phyloP scores from a whole-genome alignment of 2,888 invertebrate genomes.

The Eupithecia centaureata region DNA sequence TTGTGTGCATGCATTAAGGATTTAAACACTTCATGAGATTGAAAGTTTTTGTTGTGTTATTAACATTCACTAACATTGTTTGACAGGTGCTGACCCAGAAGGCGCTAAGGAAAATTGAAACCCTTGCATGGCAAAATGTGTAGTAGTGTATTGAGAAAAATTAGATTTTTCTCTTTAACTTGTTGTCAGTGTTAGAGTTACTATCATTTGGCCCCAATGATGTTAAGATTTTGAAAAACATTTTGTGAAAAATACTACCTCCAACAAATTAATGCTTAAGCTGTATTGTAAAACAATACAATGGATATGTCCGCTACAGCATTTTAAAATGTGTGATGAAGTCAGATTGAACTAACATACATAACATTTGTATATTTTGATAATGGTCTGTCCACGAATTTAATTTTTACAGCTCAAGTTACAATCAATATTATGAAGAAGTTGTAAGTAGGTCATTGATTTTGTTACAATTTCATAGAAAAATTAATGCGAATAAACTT shows the following conservation, averaged over 20 bases:
- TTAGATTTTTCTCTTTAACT: slow-evolving; percentile 41
- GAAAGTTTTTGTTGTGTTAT: slow-evolving; percentile 3
- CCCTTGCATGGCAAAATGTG: slow-evolving; percentile 51
- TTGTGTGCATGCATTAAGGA: neutral
- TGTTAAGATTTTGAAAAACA: slow-evolving; percentile 42
- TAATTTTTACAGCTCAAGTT: neutral
- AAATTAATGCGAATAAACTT: neutral
- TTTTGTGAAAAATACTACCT: slow-evolving; percentile 42
- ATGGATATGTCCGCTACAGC: slow-evolving; percentile 13
- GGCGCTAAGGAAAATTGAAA: slow-evolving; percentile 50
- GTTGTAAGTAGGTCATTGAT: neutral
- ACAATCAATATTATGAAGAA: neutral
- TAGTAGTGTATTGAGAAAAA: slow-evolving; percentile 37
- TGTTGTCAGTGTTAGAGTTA: slow-evolving; percentile 52
- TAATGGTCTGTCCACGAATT: neutral
- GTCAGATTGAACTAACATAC: neutral
- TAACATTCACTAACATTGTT: slow-evolving; percentile 54
- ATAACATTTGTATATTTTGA: neutral
- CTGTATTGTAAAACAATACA: slow-evolving; percentile 40
- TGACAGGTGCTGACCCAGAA: slow-evolving; percentile 52
- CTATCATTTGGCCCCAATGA: slow-evolving; percentile 56
- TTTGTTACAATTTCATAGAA: neutral
- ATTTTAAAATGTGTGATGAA: slow-evolving; percentile 16
- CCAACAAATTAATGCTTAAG: slow-evolving; percentile 28
- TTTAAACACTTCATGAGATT: neutral